Evolutionary conservation across 2,113 vertebrate species (phyloP).

Genomic region (Prolemur simus): DNA sequence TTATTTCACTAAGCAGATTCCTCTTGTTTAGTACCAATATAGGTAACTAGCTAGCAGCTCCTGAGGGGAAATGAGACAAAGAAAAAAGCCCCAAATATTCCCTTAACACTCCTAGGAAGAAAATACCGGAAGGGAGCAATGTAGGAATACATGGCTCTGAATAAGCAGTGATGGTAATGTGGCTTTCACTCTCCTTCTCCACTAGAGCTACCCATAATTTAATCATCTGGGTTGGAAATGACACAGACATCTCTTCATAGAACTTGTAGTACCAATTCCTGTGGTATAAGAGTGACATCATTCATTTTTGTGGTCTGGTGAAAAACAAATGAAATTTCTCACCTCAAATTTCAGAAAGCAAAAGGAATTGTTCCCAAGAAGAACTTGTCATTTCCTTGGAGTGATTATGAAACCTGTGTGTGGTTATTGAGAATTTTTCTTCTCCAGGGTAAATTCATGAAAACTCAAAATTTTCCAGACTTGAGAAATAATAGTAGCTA

Average conservation of each 20-base stretch:
- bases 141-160: background rate
- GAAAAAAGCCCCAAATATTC: slow-evolving; percentile 47
- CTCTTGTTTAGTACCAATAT: background rate
- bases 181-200: background rate
- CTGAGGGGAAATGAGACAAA: background rate
- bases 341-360: slow-evolving; percentile 73
- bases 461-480: slow-evolving; percentile 68
- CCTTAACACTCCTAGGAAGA: slow-evolving; percentile 9
- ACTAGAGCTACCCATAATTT: background rate
- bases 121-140: slow-evolving; percentile 27
- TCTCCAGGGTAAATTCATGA: slow-evolving; percentile 60
- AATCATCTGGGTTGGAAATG: slow-evolving; percentile 13
- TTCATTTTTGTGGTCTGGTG: slow-evolving; percentile 61
- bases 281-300: slow-evolving; percentile 37
- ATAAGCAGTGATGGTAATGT: background rate
- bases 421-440: slow-evolving; percentile 66
- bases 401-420: slow-evolving; percentile 75
- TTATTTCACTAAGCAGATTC: background rate
- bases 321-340: slow-evolving; percentile 70
- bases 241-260: background rate
- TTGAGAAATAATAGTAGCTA: slow-evolving; percentile 58
- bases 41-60: background rate
- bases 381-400: slow-evolving; percentile 72
- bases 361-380: slow-evolving; percentile 67
- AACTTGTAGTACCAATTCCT: background rate